Percentiles rank a stretch among this genome's conserved stretches.
Evolutionary conservation across 2,888 invertebrate species (phyloP).

Genomic region (Steinernema scapterisci): DNA sequence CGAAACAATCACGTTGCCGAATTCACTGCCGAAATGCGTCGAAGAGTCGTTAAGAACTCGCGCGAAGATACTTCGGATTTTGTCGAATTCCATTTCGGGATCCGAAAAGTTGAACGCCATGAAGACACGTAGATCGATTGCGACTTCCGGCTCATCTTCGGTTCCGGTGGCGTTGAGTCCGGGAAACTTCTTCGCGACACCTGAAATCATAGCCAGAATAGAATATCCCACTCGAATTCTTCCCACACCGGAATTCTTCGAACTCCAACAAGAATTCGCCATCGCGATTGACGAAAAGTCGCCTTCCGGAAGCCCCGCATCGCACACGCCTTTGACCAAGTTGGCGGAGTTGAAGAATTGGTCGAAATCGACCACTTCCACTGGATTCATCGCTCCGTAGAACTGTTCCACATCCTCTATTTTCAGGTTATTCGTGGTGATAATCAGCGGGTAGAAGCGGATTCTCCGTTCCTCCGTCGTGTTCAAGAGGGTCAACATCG

Average conservation of each 20-base stretch:
- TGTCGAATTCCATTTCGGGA: conserved; percentile 3
- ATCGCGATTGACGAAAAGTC: background rate
- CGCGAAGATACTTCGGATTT: conserved; percentile 4
- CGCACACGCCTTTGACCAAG: conserved; percentile 20
- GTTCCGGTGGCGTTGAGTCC: background rate
- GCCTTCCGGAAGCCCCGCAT: background rate
- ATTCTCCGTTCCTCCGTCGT: background rate
- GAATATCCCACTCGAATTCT: background rate
- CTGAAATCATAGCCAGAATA: no score
- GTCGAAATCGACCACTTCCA: conserved; percentile 10
- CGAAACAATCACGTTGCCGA: conserved; percentile 12
- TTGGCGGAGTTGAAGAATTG: conserved; percentile 20
- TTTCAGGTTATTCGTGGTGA: background rate
- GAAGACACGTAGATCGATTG: conserved; percentile 20
- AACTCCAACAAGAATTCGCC: background rate
- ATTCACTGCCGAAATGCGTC: background rate
- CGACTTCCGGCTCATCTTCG: background rate
- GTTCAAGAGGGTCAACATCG: background rate
- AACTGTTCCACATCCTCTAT: conserved; percentile 13
- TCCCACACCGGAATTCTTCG: background rate
- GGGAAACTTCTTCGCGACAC: no score
- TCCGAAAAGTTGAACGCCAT: conserved; percentile 28
- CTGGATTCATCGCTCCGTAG: conserved; percentile 5
- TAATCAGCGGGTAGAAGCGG: conserved; percentile 13
- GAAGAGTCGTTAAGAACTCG: conserved; percentile 14